These are phyloP conservation scores for Siniperca obscura DNA, from an alignment of 2,797 vertebrate genomes.

Conservation along the genomic window DNA sequence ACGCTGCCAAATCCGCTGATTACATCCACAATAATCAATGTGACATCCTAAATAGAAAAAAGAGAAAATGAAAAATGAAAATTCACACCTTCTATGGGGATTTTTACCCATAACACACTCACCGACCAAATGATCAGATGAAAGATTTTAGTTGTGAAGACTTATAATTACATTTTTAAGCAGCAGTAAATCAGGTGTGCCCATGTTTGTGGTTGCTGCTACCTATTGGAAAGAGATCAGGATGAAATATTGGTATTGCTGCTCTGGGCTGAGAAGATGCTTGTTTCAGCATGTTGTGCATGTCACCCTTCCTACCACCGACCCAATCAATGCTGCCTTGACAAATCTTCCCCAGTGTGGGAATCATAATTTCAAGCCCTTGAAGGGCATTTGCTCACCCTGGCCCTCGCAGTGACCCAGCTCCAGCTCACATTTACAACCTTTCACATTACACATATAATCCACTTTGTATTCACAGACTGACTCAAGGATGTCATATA, in stretches of 20 bases:
- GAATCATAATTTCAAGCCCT: constrained; percentile 73
- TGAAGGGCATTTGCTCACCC: constrained; percentile 73
- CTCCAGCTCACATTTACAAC: constrained; percentile 55
- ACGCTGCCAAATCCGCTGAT: constrained; percentile 62
- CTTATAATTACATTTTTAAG: constrained; percentile 78
- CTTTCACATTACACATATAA: constrained; percentile 51
- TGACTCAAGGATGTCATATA: constrained; percentile 27
- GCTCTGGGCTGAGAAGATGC: constrained; percentile 74
- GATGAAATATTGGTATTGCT: constrained; percentile 81
- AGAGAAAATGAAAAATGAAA: constrained; percentile 46
- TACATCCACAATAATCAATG: constrained; percentile 73
- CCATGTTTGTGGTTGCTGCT: constrained; percentile 57
- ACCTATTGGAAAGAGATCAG: constrained; percentile 81
- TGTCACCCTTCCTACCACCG: constrained; percentile 72
- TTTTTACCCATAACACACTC: constrained; percentile 43
- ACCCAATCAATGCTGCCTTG: constrained; percentile 79
- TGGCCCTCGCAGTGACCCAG: constrained; percentile 56
- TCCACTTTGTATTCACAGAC: constrained; percentile 60
- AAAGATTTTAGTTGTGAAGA: constrained; percentile 67
- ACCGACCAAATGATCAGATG: constrained; percentile 48
- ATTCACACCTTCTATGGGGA: constrained; percentile 21
- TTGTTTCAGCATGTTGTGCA: constrained; percentile 85
- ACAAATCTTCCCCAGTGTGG: constrained; percentile 74
- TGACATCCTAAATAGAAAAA: constrained; percentile 41
- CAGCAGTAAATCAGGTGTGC: constrained; percentile 77